These are phyloP conservation scores for Hirundo rustica DNA, from an alignment of 2,797 vertebrate species.

Conservation along the genomic window DNA sequence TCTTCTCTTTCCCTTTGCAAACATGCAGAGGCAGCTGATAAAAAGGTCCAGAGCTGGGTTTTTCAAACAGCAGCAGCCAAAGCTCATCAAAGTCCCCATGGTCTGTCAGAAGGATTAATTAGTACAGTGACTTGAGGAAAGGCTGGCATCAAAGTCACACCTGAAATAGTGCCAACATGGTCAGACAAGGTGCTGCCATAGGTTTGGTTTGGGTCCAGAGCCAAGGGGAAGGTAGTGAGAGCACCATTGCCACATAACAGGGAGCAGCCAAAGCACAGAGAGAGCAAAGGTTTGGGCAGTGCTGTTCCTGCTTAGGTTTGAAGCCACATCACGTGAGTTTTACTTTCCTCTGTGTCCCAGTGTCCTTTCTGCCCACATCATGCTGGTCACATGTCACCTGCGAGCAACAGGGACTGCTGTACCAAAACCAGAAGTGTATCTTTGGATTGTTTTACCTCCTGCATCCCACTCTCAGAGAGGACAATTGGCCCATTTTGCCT, in stretches of 20 bases:
- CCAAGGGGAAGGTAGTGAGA: neutral
- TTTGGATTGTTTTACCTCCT: neutral
- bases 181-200: neutral
- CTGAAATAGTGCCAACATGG: neutral
- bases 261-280: neutral
- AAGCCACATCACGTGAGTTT: neutral
- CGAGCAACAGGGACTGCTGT: neutral
- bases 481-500: constrained; percentile 28
- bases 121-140: neutral
- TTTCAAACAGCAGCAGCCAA: neutral
- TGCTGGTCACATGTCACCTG: neutral
- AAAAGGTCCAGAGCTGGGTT: neutral
- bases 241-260: neutral
- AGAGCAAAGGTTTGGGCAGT: neutral
- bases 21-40: neutral
- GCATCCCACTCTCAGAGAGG: neutral
- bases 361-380: neutral
- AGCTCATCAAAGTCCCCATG: neutral
- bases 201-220: neutral
- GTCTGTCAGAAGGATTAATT: neutral
- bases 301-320: neutral
- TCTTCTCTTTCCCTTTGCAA: neutral
- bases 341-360: neutral
- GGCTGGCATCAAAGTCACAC: neutral
- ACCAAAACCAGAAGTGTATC: neutral